phyloP scores from a whole-genome alignment of 2,888 invertebrate species.

The Melinopterus prodromus region DNA sequence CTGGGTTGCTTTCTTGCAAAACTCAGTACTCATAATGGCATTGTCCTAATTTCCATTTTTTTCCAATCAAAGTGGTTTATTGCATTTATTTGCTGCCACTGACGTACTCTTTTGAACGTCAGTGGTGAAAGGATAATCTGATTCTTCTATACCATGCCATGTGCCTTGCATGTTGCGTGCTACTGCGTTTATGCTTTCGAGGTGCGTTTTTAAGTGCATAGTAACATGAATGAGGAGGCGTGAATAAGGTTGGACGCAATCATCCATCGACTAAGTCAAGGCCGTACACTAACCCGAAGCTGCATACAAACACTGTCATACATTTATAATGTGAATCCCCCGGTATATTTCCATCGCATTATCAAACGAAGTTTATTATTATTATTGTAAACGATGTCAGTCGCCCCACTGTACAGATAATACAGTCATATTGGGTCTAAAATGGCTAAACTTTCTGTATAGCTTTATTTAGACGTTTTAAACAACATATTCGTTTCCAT shows the following conservation, averaged over 20 bases:
- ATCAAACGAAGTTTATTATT: not conserved
- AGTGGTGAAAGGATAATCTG: not conserved
- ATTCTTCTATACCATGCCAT: too few species aligned
- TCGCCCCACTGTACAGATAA: too few species aligned
- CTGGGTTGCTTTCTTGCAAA: not conserved
- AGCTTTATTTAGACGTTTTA: too few species aligned
- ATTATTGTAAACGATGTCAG: too few species aligned
- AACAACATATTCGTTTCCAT: too few species aligned
- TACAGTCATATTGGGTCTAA: too few species aligned
- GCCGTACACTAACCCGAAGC: not conserved
- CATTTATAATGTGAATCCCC: not conserved
- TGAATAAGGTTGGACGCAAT: not conserved
- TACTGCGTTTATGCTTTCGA: too few species aligned
- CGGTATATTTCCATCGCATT: not conserved
- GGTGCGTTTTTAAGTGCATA: too few species aligned
- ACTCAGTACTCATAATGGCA: not conserved
- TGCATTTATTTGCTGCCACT: not conserved
- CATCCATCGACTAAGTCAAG: not conserved
- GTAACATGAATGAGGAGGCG: not conserved
- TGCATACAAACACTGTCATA: not conserved
- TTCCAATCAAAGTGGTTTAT: not conserved
- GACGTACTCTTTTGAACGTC: not conserved
- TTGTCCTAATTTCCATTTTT: not conserved
- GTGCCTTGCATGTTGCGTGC: too few species aligned
- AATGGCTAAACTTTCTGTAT: too few species aligned